Evolutionary conservation across 2,113 vertebrate genomes (phyloP), one percentile per base, ranked within the genome.

Genomic region (Festucalex cinctus): DNA sequence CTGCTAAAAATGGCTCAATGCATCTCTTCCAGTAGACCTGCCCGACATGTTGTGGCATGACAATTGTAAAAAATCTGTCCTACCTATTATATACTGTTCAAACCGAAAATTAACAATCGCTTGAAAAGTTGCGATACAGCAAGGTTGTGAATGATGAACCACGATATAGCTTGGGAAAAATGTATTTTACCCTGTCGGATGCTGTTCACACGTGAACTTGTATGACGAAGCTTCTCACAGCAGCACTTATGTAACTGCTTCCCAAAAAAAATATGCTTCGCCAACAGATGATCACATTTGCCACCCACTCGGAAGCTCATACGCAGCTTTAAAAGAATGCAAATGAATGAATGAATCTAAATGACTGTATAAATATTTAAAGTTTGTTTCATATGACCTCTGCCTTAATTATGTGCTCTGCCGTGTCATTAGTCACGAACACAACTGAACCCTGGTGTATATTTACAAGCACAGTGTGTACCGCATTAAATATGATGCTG

Each of bases 181-280:
- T 26, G 22, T 13, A 26, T 68, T 81, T 24, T 48, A 70, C 59
- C 62, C 26, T 60, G 53, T 70, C 49, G 64, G 37, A 62, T 24
- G 13, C 63, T 69, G 78, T 87, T 81, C 74, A 80, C 70, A 79
- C 32, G 41, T 61, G 65, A 61, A 74, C 63, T 54, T 68, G 56
- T 63, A 28, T 51, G 65, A 69, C 37, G 7, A 44, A 63, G 74
- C 37, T 73, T 69, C 36, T 72, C 63, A 43, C 41, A 62, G 67
- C 67, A 67, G 59, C 72, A 73, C 77, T 87, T 75, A 71, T 35
- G 28, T 73, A 81, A 84, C 71, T 22, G 46, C 69, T 68, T 73
- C 69, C 36, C n/a, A n/a, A 32, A 72, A 79, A 76, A 85, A 8
- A 71, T 64, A 75, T 56, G 65, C 79, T 83, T 66, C 66, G 65